A percentile compares a stretch with the other conserved stretches of the same genome.
Evolutionary conservation across 2,113 vertebrate genomes (phyloP).

Genomic region (Peromyscus californicus): DNA sequence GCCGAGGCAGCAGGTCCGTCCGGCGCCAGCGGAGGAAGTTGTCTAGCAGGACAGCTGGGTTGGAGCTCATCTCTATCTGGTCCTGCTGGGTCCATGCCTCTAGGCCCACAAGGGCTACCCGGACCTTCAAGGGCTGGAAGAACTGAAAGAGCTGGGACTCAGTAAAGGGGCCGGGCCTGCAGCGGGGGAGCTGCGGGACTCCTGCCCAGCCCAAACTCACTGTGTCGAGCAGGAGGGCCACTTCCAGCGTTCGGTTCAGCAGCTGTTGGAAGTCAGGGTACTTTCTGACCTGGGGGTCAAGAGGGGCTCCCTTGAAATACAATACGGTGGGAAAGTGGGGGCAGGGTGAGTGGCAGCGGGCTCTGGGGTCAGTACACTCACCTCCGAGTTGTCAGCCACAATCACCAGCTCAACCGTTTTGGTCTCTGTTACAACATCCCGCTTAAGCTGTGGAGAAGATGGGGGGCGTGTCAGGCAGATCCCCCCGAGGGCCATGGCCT

Average conservation of each 20-base stretch:
- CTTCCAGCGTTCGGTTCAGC: slow-evolving; percentile 92
- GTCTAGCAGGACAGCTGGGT: slow-evolving; percentile 88
- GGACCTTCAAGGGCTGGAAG: slow-evolving; percentile 92
- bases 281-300: slow-evolving; percentile 87
- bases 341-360: rapidly evolving
- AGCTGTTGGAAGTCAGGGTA: slow-evolving; percentile 88
- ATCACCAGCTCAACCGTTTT: slow-evolving; percentile 95
- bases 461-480: neutral
- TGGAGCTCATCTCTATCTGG: slow-evolving; percentile 87
- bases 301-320: neutral
- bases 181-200: rapidly evolving
- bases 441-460: slow-evolving; percentile 81
- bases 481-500: neutral
- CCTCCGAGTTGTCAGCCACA: slow-evolving; percentile 94
- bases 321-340: rapidly evolving
- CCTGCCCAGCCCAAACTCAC: slow-evolving; percentile 86
- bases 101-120: slow-evolving; percentile 92
- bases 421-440: slow-evolving; percentile 90
- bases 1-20: slow-evolving; percentile 89
- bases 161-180: neutral
- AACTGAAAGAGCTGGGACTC: slow-evolving; percentile 87
- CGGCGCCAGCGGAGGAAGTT: slow-evolving; percentile 94
- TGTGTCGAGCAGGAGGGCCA: slow-evolving; percentile 93
- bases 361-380: slow-evolving; percentile 73
- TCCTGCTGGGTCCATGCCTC: slow-evolving; percentile 94